phyloP scores from a whole-genome alignment of 2,888 invertebrate species.

The Hesperia comma region DNA sequence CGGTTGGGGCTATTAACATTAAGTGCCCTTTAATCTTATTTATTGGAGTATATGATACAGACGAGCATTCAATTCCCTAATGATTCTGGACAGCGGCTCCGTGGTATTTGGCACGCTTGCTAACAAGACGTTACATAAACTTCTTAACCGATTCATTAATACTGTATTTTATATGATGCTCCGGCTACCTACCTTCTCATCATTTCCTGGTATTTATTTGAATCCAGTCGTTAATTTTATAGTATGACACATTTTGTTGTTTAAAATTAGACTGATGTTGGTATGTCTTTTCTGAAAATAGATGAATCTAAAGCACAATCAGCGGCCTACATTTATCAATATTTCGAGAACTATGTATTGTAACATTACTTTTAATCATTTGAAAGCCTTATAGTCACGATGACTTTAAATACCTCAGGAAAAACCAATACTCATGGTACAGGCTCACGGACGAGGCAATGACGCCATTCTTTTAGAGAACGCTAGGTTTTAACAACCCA shows the following conservation, averaged over 20 bases:
- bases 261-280: no score
- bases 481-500: no score
- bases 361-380: not conserved
- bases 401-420: slow-evolving; percentile 6
- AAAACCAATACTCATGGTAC: no score
- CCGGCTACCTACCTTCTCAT: not conserved
- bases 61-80: not conserved
- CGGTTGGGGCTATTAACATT: no score
- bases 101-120: slow-evolving; percentile 24
- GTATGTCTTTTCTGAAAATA: no score
- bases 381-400: not conserved
- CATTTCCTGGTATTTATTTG: slow-evolving; percentile 14
- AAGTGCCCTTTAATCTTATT: no score
- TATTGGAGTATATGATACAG: no score
- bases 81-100: not conserved
- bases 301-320: no score
- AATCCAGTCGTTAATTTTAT: slow-evolving; percentile 10
- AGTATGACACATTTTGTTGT: not conserved
- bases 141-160: slow-evolving; percentile 26
- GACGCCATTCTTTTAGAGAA: no score
- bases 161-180: slow-evolving; percentile 12
- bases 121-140: slow-evolving; percentile 28
- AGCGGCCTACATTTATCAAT: no score
- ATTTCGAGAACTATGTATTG: not conserved
- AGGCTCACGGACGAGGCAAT: no score